phyloP scores from a whole-genome alignment of 2,888 invertebrate genomes.

The Brachycybe producta region DNA sequence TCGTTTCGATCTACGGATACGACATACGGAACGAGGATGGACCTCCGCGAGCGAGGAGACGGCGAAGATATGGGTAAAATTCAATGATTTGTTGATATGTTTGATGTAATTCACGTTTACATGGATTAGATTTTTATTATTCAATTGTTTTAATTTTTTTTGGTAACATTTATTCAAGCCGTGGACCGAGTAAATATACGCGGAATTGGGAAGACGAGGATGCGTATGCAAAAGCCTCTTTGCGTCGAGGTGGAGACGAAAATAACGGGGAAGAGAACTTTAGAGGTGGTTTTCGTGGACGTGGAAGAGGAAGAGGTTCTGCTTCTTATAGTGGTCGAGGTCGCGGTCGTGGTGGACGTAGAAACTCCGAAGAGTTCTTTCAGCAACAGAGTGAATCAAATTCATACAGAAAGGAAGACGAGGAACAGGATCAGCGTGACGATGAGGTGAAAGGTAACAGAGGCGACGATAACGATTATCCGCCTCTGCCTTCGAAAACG shows the following conservation, averaged over 20 bases:
- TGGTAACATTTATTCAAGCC: constrained; percentile 43
- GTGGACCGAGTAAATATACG: constrained; percentile 82
- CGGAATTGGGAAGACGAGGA: constrained; percentile 88
- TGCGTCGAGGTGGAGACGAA: constrained; percentile 1
- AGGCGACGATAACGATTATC: background rate
- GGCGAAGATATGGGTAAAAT: constrained; percentile 66
- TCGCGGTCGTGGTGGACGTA: constrained; percentile 14
- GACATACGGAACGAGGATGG: constrained; percentile 88
- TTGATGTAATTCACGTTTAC: background rate
- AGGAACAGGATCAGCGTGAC: constrained; percentile 22
- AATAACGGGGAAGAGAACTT: background rate
- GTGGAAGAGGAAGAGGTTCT: constrained; percentile 15
- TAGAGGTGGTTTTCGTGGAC: constrained; percentile 1
- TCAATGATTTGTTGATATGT: background rate
- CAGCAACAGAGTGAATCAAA: constrained; percentile 13
- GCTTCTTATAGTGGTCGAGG: constrained; percentile 17
- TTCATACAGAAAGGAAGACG: constrained; percentile 2
- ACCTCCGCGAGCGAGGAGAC: constrained; percentile 64
- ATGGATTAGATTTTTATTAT: background rate
- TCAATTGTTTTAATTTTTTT: constrained; percentile 1
- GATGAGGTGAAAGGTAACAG: background rate
- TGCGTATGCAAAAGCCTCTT: constrained; percentile 52
- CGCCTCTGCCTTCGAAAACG: background rate
- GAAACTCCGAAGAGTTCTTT: constrained; percentile 7
- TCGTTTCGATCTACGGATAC: constrained; percentile 78